A percentile compares a stretch with the other conserved stretches of the same genome.
These are phyloP conservation scores for Brachyrhaphis roseni DNA, from an alignment of 2,797 vertebrate genomes.

Conservation along the genomic window DNA sequence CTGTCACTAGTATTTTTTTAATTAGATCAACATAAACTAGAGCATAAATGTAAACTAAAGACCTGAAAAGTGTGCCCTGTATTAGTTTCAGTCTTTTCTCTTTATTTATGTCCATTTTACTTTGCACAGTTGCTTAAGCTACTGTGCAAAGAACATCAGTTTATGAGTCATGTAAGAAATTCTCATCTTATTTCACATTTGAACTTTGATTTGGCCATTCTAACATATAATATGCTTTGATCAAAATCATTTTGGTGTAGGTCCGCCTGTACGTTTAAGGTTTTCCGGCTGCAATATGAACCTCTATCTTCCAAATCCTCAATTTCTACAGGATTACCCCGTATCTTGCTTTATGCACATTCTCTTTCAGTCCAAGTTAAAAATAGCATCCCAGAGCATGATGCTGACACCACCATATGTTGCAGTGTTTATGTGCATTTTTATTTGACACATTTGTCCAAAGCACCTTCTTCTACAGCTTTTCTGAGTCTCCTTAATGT, in stretches of 20 bases:
- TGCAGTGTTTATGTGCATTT: not conserved
- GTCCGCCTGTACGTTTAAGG: not conserved
- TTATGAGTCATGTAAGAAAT: not conserved
- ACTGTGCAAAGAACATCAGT: not conserved
- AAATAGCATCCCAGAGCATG: not conserved
- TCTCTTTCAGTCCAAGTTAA: not conserved
- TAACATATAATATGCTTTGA: not conserved
- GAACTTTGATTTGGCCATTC: not conserved
- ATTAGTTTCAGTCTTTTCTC: not conserved
- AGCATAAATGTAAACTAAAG: not conserved
- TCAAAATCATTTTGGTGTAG: not conserved
- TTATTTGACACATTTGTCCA: not conserved
- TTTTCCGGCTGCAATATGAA: not conserved
- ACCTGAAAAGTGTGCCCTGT: not conserved
- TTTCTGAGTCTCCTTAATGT: not conserved
- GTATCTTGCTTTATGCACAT: not conserved
- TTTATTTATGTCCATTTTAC: not conserved
- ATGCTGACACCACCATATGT: not conserved
- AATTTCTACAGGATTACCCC: not conserved
- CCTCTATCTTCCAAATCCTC: not conserved
- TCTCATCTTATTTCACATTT: not conserved
- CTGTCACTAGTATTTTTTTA: not conserved
- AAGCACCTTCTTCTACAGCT: not conserved
- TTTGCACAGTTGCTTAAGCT: not conserved
- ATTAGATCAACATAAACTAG: not conserved